These are phyloP conservation scores for Rousettus madagascariensis DNA, from an alignment of 2,797 vertebrate species.

Conservation along the genomic window DNA sequence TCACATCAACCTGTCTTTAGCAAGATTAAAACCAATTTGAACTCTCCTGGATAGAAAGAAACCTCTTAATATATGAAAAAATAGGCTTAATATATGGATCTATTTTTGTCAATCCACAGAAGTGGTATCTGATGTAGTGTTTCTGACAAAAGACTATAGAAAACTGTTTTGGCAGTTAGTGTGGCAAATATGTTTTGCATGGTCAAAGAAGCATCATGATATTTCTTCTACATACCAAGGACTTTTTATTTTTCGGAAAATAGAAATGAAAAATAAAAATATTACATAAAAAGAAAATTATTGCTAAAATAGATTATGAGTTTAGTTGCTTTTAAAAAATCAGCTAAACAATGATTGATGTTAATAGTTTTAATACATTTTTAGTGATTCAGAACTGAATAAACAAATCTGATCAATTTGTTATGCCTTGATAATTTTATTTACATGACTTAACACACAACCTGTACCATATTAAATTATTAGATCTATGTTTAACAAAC, in stretches of 20 bases:
- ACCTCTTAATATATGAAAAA: background rate
- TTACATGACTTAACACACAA: background rate
- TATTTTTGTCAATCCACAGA: background rate
- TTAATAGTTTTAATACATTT: background rate
- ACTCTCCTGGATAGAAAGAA: background rate
- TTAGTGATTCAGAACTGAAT: background rate
- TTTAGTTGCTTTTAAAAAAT: background rate
- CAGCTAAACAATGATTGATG: background rate
- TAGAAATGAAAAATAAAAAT: background rate
- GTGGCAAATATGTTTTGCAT: background rate
- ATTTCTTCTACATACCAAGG: background rate
- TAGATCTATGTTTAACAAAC: background rate
- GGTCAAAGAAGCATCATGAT: background rate
- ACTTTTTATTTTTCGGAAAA: background rate
- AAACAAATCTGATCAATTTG: background rate
- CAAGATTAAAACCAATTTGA: constrained; percentile 6
- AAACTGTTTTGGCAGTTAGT: background rate
- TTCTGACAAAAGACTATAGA: background rate
- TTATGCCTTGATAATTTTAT: background rate
- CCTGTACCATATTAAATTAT: background rate
- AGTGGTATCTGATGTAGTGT: background rate
- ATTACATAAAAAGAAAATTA: background rate
- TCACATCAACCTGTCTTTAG: background rate
- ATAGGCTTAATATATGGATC: background rate
- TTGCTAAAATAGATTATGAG: background rate